Evolutionary conservation across 2,797 vertebrate species (phyloP).

Genomic region (Eospalax fontanierii): DNA sequence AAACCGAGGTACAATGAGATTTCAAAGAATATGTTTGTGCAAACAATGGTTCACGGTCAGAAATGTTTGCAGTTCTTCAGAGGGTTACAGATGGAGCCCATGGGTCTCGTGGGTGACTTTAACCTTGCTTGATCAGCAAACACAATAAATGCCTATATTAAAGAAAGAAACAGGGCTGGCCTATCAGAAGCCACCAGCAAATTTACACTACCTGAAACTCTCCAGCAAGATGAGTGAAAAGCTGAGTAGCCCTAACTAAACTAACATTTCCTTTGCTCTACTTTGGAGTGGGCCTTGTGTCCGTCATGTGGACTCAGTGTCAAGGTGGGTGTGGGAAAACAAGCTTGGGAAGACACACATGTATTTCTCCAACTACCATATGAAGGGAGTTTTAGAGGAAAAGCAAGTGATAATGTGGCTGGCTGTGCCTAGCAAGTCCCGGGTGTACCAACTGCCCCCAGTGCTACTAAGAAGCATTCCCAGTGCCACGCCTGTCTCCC

Average conservation of each 20-base stretch:
- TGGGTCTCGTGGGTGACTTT: not conserved
- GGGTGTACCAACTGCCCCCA: too few relatives aligned
- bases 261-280: not conserved
- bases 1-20: not conserved
- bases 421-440: too few relatives aligned
- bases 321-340: not conserved
- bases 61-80: not conserved
- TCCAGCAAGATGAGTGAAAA: not conserved
- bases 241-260: too few relatives aligned
- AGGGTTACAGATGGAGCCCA: not conserved
- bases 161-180: not conserved
- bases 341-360: not conserved
- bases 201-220: not conserved
- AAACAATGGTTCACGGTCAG: not conserved
- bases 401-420: too few relatives aligned
- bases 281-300: too few relatives aligned
- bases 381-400: too few relatives aligned
- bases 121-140: not conserved
- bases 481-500: too few relatives aligned
- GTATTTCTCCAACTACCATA: too few relatives aligned
- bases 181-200: not conserved
- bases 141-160: not conserved
- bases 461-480: fast-evolving
- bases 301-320: not conserved
- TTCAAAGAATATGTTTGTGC: not conserved